Percentiles rank a stretch among this genome's conserved stretches.
phyloP scores from a whole-genome alignment of 2,113 vertebrate species.

The Chloroceryle aenea region DNA sequence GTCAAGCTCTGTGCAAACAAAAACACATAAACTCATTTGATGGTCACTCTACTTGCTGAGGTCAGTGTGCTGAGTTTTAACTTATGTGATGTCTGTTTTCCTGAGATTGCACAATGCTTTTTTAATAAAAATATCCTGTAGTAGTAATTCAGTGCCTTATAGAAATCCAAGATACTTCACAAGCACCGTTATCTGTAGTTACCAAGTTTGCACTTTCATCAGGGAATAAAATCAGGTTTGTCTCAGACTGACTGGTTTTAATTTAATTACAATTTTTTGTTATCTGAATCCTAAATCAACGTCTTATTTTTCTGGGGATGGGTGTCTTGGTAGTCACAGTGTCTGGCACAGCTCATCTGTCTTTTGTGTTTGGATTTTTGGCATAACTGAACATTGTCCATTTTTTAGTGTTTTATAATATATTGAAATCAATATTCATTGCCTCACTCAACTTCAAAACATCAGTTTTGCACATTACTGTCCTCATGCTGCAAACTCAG shows the following conservation, averaged over 20 bases:
- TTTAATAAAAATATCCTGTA: neutral
- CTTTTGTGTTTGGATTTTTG: neutral
- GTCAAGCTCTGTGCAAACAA: neutral
- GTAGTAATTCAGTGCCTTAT: neutral
- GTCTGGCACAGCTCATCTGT: neutral
- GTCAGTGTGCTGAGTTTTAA: neutral
- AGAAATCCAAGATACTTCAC: neutral
- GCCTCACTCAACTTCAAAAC: neutral
- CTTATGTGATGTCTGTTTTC: neutral
- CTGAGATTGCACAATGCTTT: neutral
- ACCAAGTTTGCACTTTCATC: neutral
- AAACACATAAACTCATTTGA: neutral
- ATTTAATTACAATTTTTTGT: conserved; percentile 10
- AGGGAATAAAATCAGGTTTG: neutral
- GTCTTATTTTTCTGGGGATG: neutral
- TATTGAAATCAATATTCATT: neutral
- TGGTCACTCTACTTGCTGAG: neutral
- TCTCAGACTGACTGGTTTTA: neutral
- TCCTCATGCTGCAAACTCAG: neutral
- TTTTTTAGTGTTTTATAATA: neutral
- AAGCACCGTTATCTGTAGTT: neutral
- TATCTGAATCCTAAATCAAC: neutral
- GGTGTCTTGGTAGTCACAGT: neutral
- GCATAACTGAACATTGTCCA: neutral
- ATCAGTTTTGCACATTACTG: neutral